These are phyloP conservation scores for Drosophila sp. DNA, from an alignment of 1,140 invertebrate species.

Conservation along the genomic window DNA sequence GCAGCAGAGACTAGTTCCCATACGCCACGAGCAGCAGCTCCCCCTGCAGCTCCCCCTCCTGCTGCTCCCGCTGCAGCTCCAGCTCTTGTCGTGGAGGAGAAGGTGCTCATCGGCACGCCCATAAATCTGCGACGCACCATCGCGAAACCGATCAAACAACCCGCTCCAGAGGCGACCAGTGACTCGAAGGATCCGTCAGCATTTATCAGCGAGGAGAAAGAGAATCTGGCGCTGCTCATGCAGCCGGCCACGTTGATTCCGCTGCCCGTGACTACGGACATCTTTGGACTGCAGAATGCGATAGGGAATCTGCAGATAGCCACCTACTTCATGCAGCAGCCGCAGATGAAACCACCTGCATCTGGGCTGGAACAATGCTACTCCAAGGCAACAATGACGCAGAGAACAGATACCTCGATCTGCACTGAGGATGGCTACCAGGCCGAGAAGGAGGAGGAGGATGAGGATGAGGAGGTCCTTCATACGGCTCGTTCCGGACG, in stretches of 20 bases:
- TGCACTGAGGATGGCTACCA: conserved; percentile 77
- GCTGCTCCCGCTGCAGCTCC: neutral
- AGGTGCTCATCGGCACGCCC: conserved; percentile 79
- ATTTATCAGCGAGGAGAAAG: conserved; percentile 48
- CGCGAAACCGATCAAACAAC: conserved; percentile 68
- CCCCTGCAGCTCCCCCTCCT: neutral
- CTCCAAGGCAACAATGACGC: conserved; percentile 70
- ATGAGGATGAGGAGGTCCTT: conserved; percentile 21
- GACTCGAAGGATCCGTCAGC: conserved; percentile 10
- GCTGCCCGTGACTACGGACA: conserved; percentile 78
- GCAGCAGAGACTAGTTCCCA: conserved; percentile 12
- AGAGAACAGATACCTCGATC: conserved; percentile 73
- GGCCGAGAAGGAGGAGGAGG: conserved; percentile 69
- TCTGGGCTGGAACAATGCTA: conserved; percentile 37
- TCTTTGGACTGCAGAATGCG: conserved; percentile 78
- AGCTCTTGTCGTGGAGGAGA: conserved; percentile 63
- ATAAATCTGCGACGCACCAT: conserved; percentile 78
- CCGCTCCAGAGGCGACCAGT: conserved; percentile 5
- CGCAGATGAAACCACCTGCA: conserved; percentile 52
- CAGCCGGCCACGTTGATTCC: conserved; percentile 84
- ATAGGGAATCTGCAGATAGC: conserved; percentile 83
- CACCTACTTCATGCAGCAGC: conserved; percentile 76
- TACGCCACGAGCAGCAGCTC: conserved; percentile 37
- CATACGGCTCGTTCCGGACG: conserved; percentile 28
- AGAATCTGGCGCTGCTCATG: conserved; percentile 83